These are phyloP conservation scores for Heteractis magnifica DNA, from an alignment of 92 coral and sea anemone species.

Conservation along the genomic window DNA sequence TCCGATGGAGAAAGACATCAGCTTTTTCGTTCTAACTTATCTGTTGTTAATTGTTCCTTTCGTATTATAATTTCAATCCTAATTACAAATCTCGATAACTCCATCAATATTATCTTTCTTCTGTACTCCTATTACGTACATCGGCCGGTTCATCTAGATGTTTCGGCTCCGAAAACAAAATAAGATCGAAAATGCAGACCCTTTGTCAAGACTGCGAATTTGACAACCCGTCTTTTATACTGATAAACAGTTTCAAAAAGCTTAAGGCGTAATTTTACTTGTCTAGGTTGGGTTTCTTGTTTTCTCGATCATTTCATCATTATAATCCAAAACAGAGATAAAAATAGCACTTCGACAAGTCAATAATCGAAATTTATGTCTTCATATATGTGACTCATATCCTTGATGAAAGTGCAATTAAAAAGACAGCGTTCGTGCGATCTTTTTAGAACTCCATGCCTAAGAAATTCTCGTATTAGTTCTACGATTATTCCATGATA, in stretches of 20 bases:
- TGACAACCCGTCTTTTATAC: background rate
- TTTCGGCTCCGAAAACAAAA: background rate
- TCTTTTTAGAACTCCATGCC: no score
- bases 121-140: background rate
- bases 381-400: no score
- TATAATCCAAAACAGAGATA: background rate
- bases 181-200: background rate
- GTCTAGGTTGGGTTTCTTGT: background rate
- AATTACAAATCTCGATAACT: background rate
- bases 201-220: background rate
- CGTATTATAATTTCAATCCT: background rate
- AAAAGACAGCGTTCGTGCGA: background rate
- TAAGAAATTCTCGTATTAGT: no score
- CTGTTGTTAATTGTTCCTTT: background rate
- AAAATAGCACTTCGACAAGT: background rate
- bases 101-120: background rate
- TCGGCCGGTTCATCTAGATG: background rate
- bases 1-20: background rate
- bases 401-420: background rate
- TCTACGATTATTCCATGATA: no score
- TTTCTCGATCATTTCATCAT: background rate
- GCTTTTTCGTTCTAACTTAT: background rate
- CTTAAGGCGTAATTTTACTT: background rate
- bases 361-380: background rate
- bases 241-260: background rate